Evolutionary conservation across 2,888 invertebrate genomes (phyloP).

Genomic region (Trichogramma evanescens): DNA sequence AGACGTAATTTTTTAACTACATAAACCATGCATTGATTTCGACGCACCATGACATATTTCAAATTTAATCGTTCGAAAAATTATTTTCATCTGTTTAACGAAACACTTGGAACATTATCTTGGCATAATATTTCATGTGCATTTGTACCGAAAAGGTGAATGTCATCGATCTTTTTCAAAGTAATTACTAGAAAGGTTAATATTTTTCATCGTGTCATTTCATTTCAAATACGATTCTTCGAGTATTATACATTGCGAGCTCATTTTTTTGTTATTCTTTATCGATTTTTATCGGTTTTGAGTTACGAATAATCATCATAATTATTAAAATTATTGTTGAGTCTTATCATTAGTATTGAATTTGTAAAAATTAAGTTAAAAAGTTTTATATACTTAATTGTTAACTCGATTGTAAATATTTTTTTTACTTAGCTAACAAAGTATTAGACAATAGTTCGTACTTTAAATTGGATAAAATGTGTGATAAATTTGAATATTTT

Average conservation of each 20-base stretch:
- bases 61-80: no score
- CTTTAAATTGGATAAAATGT: conserved; percentile 6
- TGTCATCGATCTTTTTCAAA: no score
- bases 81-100: no score
- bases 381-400: neutral
- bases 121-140: no score
- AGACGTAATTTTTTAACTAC: no score
- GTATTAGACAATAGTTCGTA: conserved; percentile 4
- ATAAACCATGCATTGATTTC: no score
- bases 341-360: conserved; percentile 4
- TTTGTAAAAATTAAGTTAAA: neutral
- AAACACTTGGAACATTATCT: no score
- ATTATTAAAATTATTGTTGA: conserved; percentile 3
- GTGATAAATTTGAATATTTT: conserved; percentile 5
- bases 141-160: no score
- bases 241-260: conserved; percentile 9
- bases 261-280: conserved; percentile 6
- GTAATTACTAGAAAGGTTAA: no score
- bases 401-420: neutral
- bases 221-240: neutral
- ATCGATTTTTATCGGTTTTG: conserved; percentile 9
- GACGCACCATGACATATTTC: no score
- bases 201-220: neutral
- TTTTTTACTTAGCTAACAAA: conserved; percentile 1
- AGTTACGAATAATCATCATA: conserved; percentile 7